Evolutionary conservation across 2,113 vertebrate genomes (phyloP), one percentile per base, ranked within the genome.

Genomic region (Nansenia antarctica): DNA sequence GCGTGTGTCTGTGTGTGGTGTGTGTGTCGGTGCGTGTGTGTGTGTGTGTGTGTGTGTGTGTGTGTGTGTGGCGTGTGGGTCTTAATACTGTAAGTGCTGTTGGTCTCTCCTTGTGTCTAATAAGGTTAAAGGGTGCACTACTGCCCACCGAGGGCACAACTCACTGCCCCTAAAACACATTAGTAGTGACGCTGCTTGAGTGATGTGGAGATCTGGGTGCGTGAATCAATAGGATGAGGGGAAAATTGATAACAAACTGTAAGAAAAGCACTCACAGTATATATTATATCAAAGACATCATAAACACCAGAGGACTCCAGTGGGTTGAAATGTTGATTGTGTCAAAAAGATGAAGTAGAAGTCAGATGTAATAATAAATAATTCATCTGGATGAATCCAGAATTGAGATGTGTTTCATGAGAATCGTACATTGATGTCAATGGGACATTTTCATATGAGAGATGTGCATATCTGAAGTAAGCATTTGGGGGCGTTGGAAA

Each of bases 141-240:
- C 49, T 53, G 24, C 32, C 57, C 22, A 68, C 32, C 32, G 34
- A 58, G 34, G 53, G 53, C 53, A 58, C 53, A 7, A 42, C 29
- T 45, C 55, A n/a, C n/a, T 58, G 15, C 47, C 0, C 7, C 60
- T 55, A 52, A 62, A 63, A 61, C 24, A 22, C 60, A 63, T 70
- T 63, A 70, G 18, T 9, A 62, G 34, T n/a, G 59, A 9, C 42
- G 59, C 49, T 69, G 12, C 24, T 29, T 24, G 65, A 32, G n/a
- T 18, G 30, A 20, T 22, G 18, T 22, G 24, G 27, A 49, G 42
- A 32, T 58, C 45, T 52, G 30, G 27, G 47, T 24, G 1, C 59
- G 22, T 24, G 24, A 63, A 72, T 66, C 53, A 65, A 65, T 72
- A 65, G 42, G 34, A 29, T 58, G 18, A 58, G 55, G 6, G 29